Evolutionary conservation across 2,888 invertebrate species (phyloP).

Genomic region (Andrena camellia): DNA sequence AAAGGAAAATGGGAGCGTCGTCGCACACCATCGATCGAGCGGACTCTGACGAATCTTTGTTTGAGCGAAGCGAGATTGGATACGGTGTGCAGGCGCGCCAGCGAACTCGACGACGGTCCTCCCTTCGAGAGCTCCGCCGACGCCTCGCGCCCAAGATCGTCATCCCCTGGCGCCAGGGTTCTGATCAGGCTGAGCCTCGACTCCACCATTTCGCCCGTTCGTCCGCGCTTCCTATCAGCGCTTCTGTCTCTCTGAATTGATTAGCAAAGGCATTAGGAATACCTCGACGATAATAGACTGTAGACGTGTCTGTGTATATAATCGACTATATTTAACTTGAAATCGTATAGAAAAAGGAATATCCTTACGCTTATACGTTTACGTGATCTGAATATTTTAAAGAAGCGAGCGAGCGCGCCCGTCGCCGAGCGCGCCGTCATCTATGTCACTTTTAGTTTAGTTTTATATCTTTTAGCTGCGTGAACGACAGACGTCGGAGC

Average conservation of each 20-base stretch:
- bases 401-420: conserved; percentile 33
- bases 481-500: not conserved
- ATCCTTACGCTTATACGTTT: conserved; percentile 31
- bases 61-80: conserved; percentile 79
- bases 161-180: conserved; percentile 4
- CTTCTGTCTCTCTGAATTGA: not conserved
- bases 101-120: conserved; percentile 9
- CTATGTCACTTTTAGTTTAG: not conserved
- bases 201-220: conserved; percentile 31
- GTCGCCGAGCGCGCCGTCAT: not conserved
- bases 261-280: conserved; percentile 4
- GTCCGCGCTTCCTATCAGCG: not conserved
- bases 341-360: conserved; percentile 53
- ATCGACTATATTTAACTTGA: conserved; percentile 38
- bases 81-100: conserved; percentile 41
- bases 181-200: conserved; percentile 35
- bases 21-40: conserved; percentile 55
- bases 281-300: conserved; percentile 17
- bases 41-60: conserved; percentile 60
- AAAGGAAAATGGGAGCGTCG: not conserved
- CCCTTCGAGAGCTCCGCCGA: conserved; percentile 25
- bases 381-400: conserved; percentile 31
- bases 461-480: not conserved
- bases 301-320: conserved; percentile 10
- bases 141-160: not conserved